Evolutionary conservation across 2,113 vertebrate genomes (phyloP).

Genomic region (Pterocles burchelli): DNA sequence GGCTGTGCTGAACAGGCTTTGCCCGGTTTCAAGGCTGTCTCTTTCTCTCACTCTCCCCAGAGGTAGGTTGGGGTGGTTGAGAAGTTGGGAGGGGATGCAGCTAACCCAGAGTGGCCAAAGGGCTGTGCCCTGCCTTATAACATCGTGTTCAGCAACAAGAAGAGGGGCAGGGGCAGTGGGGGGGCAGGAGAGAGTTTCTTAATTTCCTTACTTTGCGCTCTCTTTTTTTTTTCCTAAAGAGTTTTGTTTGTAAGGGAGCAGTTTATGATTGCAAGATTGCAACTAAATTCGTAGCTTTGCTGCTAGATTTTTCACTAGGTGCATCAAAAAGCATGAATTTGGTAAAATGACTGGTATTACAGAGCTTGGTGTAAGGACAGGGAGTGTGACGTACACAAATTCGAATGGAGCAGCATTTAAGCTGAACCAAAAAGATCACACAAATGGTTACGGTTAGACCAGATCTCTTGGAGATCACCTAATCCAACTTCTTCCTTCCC

Average conservation of each 20-base stretch:
- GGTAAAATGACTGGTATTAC: not conserved
- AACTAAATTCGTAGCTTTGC: not conserved
- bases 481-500: not conserved
- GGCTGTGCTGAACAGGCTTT: not conserved
- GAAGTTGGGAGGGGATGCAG: not conserved
- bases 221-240: not conserved
- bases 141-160: not conserved
- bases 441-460: not conserved
- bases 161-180: too few species aligned
- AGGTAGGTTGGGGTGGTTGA: too few species aligned
- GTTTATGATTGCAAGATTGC: not conserved
- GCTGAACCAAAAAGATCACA: not conserved
- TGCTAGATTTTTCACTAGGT: not conserved
- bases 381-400: not conserved
- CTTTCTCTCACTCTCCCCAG: not conserved
- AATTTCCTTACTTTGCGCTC: not conserved
- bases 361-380: not conserved
- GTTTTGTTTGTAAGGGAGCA: not conserved
- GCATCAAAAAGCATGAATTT: not conserved
- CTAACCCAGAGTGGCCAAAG: too few species aligned
- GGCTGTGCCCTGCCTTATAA: not conserved
- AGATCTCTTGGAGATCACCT: too few species aligned
- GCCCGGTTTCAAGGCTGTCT: not conserved
- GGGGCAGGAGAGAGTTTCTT: rapidly evolving
- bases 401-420: not conserved